Base-by-base conservation (phyloP, 1,140 invertebrate genomes). In the Drosophila pandora region DNA sequence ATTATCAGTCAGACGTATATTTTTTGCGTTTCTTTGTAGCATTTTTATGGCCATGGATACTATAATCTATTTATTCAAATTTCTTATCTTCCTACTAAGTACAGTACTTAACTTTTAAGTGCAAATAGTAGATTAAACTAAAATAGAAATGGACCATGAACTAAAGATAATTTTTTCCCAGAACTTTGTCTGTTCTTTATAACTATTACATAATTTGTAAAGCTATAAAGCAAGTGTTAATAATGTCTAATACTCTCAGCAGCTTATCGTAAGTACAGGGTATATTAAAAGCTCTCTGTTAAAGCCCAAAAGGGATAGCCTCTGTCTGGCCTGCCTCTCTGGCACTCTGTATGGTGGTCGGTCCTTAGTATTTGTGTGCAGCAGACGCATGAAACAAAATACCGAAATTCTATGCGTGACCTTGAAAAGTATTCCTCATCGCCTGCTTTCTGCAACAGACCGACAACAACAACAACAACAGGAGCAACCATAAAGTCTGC, bases 351-450 rank as follows among this genome's bases (percentile, higher is more conserved):
- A 5, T 22, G 34, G 3, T 53, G 25, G 25, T 30, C 53, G 54
- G 21, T 49, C 71, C 64, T 67, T 49, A 60, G 37, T 57, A 34
- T 54, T 32, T 52, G 67, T 83, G 80, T 84, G 82, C 77, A 75
- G 75, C 75, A 82, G 83, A 87, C 83, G 83, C 83, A 73, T 87
- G 83, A 87, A 87, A 88, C 75, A 88, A 87, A 87, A 87, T 87
- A 87, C 83, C 83, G 83, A 87, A 87, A 88, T 87, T 88, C 83
- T 88, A 88, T 88, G 83, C 83, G 83, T 88, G 83, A 88, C 83
- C 83, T 88, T 88, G 83, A 88, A 88, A 88, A 88, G 83, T 88
- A 88, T 88, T 88, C 83, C 83, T 88, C 80, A 73, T 61, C 64
- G 78, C 65, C 71, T 56, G 68, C 48, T 73, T 56, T 30, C 52